Conservation (phyloP, 2,888 invertebrate genomes). For the Athalia circularis region DNA sequence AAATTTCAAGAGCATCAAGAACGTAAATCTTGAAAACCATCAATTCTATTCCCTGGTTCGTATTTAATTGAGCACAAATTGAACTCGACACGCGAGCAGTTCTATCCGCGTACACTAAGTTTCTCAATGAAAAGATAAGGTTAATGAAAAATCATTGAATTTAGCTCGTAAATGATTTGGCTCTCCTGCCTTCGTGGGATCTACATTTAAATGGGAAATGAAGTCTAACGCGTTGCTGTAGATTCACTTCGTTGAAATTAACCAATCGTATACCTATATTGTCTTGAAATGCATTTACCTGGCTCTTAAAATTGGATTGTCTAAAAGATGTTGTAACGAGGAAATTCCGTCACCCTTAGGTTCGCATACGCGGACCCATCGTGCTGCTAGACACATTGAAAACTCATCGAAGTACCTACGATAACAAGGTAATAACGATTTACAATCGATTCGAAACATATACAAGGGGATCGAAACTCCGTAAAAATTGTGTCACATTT, state of each 20-base stretch:
- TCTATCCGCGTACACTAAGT: too few species aligned
- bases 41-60: background rate
- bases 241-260: too few species aligned
- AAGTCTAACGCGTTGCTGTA: too few species aligned
- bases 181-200: too few species aligned
- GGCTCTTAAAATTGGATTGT: conserved; percentile 76
- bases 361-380: conserved; percentile 77
- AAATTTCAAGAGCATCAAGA: background rate
- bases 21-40: background rate
- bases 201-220: too few species aligned
- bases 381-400: conserved; percentile 77
- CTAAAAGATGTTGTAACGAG: conserved; percentile 77
- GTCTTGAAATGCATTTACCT: conserved; percentile 69
- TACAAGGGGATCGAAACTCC: background rate
- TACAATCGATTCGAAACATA: background rate
- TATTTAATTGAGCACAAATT: background rate
- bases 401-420: conserved; percentile 78
- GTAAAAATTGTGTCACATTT: background rate
- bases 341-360: conserved; percentile 80
- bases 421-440: conserved; percentile 31
- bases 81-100: background rate
- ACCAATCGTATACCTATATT: background rate
- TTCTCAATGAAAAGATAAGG: too few species aligned
- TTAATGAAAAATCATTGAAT: too few species aligned
- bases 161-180: too few species aligned